Evolutionary conservation across 2,888 invertebrate genomes (phyloP).

Genomic region (Stenichneumon culpator): DNA sequence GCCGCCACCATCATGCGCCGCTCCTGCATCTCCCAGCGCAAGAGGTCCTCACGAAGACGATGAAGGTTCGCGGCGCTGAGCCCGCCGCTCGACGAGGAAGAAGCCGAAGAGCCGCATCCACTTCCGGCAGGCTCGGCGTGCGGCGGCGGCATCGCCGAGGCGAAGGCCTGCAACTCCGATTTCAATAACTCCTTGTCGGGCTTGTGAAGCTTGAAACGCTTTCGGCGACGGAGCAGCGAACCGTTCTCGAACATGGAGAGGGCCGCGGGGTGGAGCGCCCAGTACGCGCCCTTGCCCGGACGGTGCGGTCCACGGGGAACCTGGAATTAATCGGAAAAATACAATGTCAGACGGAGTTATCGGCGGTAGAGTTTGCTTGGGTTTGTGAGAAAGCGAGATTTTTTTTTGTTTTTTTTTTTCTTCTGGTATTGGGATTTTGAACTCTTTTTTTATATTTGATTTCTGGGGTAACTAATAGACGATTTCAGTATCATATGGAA

Average conservation of each 20-base stretch:
- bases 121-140: conserved; percentile 70
- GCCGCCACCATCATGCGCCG: conserved; percentile 82
- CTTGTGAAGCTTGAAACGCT: conserved; percentile 93
- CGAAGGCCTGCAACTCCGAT: conserved; percentile 82
- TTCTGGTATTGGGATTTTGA: background rate
- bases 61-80: conserved; percentile 82
- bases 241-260: conserved; percentile 96
- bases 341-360: background rate
- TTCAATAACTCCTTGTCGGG: conserved; percentile 88
- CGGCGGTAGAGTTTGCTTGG: background rate
- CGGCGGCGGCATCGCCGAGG: conserved; percentile 82
- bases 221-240: conserved; percentile 91
- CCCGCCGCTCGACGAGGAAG: conserved; percentile 82
- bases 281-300: conserved; percentile 94
- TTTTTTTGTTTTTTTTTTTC: conserved; percentile 8
- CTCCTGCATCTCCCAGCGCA: conserved; percentile 84
- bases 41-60: conserved; percentile 81
- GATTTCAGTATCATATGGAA: too few species aligned
- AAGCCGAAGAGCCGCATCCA: conserved; percentile 72
- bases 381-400: too few species aligned
- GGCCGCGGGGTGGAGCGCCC: conserved; percentile 93
- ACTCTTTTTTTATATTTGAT: too few species aligned
- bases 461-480: too few species aligned
- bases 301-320: conserved; percentile 92
- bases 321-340: conserved; percentile 75